Percentiles rank a stretch among this genome's conserved stretches.
Evolutionary conservation across 2,113 vertebrate species (phyloP).

Genomic region (Rissa tridactyla): DNA sequence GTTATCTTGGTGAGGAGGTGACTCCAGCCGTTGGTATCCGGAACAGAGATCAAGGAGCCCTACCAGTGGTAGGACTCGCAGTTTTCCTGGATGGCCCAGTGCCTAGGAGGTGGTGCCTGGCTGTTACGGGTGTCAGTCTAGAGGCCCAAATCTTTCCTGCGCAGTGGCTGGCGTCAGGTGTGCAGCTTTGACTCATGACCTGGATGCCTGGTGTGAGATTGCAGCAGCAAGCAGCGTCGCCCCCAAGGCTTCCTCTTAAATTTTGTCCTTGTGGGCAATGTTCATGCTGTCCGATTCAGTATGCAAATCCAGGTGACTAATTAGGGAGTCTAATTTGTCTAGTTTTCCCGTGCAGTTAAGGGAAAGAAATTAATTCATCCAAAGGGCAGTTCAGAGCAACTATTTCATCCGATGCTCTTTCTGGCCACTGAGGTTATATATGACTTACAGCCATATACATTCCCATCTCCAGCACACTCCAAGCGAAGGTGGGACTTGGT

Average conservation of each 20-base stretch:
- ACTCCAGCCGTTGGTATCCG: background rate
- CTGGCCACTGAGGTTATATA: background rate
- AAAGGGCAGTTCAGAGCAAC: background rate
- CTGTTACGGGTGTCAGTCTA: background rate
- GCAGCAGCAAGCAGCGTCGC: background rate
- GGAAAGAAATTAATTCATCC: background rate
- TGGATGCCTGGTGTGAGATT: background rate
- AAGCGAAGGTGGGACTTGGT: accelerated
- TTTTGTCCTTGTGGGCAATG: background rate
- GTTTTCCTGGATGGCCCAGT: background rate
- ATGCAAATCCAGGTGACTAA: background rate
- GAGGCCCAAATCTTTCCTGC: background rate
- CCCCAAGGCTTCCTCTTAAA: background rate
- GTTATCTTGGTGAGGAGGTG: background rate
- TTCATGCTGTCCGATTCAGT: background rate
- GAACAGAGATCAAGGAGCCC: background rate
- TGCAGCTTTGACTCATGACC: background rate
- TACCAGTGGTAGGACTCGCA: background rate
- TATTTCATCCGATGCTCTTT: background rate
- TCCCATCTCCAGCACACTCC: background rate
- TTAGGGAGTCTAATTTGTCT: background rate
- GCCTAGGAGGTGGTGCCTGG: background rate
- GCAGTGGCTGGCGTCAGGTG: accelerated
- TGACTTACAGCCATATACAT: background rate
- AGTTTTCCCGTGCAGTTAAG: background rate